Base-by-base conservation (phyloP, 1,140 invertebrate genomes). In the Antheraea mylitta region DNA sequence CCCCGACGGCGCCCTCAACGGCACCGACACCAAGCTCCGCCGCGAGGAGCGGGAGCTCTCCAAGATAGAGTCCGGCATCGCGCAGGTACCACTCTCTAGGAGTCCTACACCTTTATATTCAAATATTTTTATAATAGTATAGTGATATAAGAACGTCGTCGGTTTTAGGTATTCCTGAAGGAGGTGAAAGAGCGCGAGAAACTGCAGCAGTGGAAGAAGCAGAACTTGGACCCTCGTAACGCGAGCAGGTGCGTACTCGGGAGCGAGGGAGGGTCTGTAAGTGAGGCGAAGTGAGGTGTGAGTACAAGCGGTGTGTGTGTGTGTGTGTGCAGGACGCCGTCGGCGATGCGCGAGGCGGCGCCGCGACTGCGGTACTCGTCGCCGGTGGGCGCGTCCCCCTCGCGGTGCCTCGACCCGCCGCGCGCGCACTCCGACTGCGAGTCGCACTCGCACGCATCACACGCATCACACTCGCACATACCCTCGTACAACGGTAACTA, bases 121-220 rank as follows among this genome's bases (percentile, higher is more conserved):
- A 7, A 42, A 2, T 11, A 42, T 42, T 7, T 42, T 42, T 11
- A 42, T 4, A 42, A 42, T 42, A 42, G 11, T 9, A 9, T 42
- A 42, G 11, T 4, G 11, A 42, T 11, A 42, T 42, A 42, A 42
- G 7, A 42, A 0, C 8, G 8, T 42, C 11, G 7, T 53, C 45
- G 16, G 10, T 81, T 81, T 10, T 80, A 90, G 86, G 98, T 98
- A 48, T 99, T 99, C 89, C 94, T 99, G 64, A 98, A 99, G 85
- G 97, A 98, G 91, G 96, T 99, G 6, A 97, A 98, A 82, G 98
- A 99, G 85, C 94, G 98, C 36, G 98, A 99, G 87, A 99, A 99
- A 90, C 92, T 98, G 64, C 94, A 96, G 86, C 96, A 97, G 81
- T 97, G 96, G 95, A 98, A 98, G 85, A 95, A 96, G 75, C 95